These are phyloP conservation scores for Heteropelma amictum DNA, from an alignment of 2,888 invertebrate genomes.

Conservation along the genomic window DNA sequence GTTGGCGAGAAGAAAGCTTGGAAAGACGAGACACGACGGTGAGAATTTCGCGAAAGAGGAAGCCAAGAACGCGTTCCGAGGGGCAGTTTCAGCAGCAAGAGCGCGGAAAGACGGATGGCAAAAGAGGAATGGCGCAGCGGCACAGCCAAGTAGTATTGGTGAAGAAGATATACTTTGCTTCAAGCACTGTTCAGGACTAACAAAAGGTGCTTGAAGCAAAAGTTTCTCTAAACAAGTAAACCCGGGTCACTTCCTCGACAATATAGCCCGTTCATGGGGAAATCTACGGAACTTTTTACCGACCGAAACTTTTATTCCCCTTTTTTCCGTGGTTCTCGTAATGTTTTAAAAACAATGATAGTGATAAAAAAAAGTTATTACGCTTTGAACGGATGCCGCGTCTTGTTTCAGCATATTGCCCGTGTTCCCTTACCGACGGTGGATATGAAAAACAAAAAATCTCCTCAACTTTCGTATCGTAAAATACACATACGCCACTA, in stretches of 20 bases:
- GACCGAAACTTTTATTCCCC: background rate
- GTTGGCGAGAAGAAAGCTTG: constrained; percentile 27
- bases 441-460: no score
- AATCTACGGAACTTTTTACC: background rate
- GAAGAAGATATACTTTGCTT: constrained; percentile 62
- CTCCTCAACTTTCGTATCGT: no score
- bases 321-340: background rate
- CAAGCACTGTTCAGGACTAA: constrained; percentile 66
- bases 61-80: constrained; percentile 29
- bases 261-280: constrained; percentile 9
- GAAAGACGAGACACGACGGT: constrained; percentile 26
- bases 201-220: constrained; percentile 67
- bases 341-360: background rate
- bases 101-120: constrained; percentile 34
- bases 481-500: no score
- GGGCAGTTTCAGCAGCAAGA: constrained; percentile 49
- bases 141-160: constrained; percentile 4
- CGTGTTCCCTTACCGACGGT: no score
- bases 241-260: constrained; percentile 52
- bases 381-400: background rate
- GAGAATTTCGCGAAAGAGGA: constrained; percentile 33
- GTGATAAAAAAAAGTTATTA: no score
- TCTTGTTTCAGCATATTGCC: background rate
- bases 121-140: constrained; percentile 5
- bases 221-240: constrained; percentile 67